Percentiles rank a stretch among this genome's conserved stretches.
Evolutionary conservation across 2,113 vertebrate species (phyloP).

Genomic region (Dasypus novemcinctus): DNA sequence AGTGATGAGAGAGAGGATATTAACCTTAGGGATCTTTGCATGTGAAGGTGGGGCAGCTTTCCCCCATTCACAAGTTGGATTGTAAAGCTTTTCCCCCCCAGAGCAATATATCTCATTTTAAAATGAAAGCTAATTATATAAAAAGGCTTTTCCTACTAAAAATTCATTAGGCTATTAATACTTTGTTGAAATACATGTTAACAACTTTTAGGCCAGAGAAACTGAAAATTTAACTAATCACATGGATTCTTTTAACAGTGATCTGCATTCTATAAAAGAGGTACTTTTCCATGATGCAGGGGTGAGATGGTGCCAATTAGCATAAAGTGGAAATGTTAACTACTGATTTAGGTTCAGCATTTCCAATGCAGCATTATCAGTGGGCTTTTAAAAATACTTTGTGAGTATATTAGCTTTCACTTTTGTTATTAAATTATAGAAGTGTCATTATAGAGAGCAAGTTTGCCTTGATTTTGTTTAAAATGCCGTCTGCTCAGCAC

Average conservation of each 20-base stretch:
- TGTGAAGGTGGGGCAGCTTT: no score
- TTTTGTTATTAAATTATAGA: slow-evolving; percentile 65
- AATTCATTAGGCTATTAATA: slow-evolving; percentile 25
- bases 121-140: slow-evolving; percentile 34
- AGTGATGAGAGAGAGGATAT: neutral
- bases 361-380: slow-evolving; percentile 57
- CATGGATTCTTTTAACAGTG: neutral
- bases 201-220: neutral
- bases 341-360: neutral
- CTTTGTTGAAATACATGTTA: slow-evolving; percentile 36
- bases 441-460: slow-evolving; percentile 74
- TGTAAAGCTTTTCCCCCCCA: no score
- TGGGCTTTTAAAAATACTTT: slow-evolving; percentile 60
- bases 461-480: slow-evolving; percentile 80
- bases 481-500: slow-evolving; percentile 81
- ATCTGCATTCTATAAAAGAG: neutral
- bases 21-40: neutral
- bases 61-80: no score
- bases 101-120: neutral
- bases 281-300: neutral
- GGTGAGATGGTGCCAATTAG: neutral
- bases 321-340: neutral
- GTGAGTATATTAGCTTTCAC: slow-evolving; percentile 60
- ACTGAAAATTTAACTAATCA: neutral
- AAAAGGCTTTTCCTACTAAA: neutral